phyloP scores from a whole-genome alignment of 2,113 vertebrate species.

The Nerophis lumbriciformis region DNA sequence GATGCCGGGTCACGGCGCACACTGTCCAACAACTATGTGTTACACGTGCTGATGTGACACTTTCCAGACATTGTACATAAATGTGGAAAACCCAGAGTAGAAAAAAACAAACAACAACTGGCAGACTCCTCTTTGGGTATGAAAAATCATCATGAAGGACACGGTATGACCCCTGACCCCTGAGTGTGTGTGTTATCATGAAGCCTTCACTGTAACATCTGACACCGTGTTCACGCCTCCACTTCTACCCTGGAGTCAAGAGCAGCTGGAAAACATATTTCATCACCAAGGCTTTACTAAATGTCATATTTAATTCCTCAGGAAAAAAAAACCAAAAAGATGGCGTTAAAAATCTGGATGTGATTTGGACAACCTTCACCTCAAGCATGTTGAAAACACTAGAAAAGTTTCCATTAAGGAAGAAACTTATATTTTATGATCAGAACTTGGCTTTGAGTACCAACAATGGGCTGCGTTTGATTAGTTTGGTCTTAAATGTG shows the following conservation, averaged over 20 bases:
- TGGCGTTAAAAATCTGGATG: conserved; percentile 42
- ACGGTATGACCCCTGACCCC: neutral
- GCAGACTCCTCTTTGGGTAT: conserved; percentile 7
- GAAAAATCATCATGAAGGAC: conserved; percentile 9
- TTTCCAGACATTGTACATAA: conserved; percentile 42
- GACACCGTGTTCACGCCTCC: conserved; percentile 2
- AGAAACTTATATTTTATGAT: conserved; percentile 28
- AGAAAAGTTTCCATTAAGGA: conserved; percentile 48
- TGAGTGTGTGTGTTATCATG: neutral
- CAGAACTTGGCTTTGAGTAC: conserved; percentile 20
- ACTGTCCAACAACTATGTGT: conserved; percentile 14
- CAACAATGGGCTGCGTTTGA: conserved; percentile 41
- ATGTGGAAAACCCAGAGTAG: conserved; percentile 2
- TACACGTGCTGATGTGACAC: conserved; percentile 41
- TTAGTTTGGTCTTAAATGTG: conserved; percentile 30
- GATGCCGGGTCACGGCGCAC: conserved; percentile 47
- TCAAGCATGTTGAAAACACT: conserved; percentile 26
- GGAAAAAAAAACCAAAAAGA: conserved; percentile 8
- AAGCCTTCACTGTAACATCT: neutral
- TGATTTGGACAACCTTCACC: conserved; percentile 41
- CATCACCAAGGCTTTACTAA: conserved; percentile 20
- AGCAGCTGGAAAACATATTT: conserved; percentile 16
- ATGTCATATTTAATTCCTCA: conserved; percentile 19
- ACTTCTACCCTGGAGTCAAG: neutral
- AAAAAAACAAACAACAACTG: neutral